Evolutionary conservation across 1,140 invertebrate species (phyloP), one percentile per base, ranked within the genome.

Genomic region (Hydropsyche tenuis): DNA sequence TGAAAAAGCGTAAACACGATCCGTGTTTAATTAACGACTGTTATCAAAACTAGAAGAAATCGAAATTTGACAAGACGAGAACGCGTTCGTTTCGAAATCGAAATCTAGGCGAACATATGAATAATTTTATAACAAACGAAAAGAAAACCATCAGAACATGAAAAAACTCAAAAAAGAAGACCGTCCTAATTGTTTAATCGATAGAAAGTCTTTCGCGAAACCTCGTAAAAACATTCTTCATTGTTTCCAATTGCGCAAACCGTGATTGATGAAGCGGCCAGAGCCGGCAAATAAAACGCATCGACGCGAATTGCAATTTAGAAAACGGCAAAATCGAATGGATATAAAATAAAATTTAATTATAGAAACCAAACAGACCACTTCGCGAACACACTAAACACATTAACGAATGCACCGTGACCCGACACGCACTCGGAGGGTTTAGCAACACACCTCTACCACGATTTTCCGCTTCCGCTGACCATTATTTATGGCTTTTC

Each of bases 61-160:
- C 56, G 56, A 60, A 60, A 25, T 37, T 37, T 37, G 30, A 37
- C 30, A 37, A 4, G 30, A 37, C 30, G 30, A 37, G 30, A 37
- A 37, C 30, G 30, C 30, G 30, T 37, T 37, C 30, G 30, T 37
- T 37, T 37, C 3, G 56, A 9, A 56, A 6, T 20, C 48, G n/a
- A 23, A 60, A 60, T 60, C 22, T 60, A 60, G 56, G 56, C 23
- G 22, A 60, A 25, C 23, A 23, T 23, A 60, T 23, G 56, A 60
- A 60, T 60, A 60, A 60, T 60, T 18, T 18, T 53, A 18, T 16
- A 16, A 25, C 23, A 60, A 60, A 60, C 22, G 56, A 60, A 60
- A 60, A 60, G 56, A 60, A 60, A 60, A 60, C 23, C 23, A 16
- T 9, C 16, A 20, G 18, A 37, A 9, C 30, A 9, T 9, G 30